Percentiles rank a stretch among this genome's conserved stretches.
Conservation (phyloP, 1,140 invertebrate species). For the Pogonomyrmex californicus region DNA sequence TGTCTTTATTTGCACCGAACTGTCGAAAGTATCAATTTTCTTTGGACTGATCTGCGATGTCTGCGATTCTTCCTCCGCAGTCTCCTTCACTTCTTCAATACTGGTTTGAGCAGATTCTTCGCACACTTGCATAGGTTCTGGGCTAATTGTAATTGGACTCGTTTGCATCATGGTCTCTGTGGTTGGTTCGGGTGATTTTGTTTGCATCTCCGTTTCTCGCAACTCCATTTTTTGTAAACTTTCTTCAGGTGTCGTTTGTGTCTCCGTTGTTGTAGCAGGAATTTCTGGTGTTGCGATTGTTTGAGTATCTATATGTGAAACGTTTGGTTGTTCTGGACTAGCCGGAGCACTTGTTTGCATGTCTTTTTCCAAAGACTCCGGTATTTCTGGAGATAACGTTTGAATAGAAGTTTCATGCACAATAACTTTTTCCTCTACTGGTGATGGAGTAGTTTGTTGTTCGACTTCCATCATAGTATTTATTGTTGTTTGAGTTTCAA, state of each 20-base stretch:
- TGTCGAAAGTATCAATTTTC: constrained; percentile 68
- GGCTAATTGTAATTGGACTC: constrained; percentile 70
- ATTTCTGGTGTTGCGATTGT: constrained; percentile 61
- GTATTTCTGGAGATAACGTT: constrained; percentile 70
- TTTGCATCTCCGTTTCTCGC: constrained; percentile 79
- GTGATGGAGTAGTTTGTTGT: constrained; percentile 76
- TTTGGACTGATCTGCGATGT: constrained; percentile 66
- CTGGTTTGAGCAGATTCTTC: constrained; percentile 69
- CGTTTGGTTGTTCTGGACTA: constrained; percentile 61
- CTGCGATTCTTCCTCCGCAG: constrained; percentile 77
- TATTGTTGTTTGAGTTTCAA: constrained; percentile 79
- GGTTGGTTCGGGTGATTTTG: constrained; percentile 67
- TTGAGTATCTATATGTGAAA: constrained; percentile 69
- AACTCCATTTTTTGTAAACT: constrained; percentile 64
- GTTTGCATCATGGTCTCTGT: constrained; percentile 80
- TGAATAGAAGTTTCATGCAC: constrained; percentile 77
- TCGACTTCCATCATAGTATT: constrained; percentile 69
- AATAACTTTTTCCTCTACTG: neutral
- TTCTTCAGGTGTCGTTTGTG: constrained; percentile 77
- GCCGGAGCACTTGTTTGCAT: constrained; percentile 70
- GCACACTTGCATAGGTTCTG: constrained; percentile 17
- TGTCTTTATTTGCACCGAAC: constrained; percentile 77
- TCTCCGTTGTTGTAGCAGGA: constrained; percentile 65
- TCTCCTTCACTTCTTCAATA: constrained; percentile 49
- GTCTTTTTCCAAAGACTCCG: constrained; percentile 65